phyloP scores from a whole-genome alignment of 2,888 invertebrate genomes.

The Chrysodeixis includens region DNA sequence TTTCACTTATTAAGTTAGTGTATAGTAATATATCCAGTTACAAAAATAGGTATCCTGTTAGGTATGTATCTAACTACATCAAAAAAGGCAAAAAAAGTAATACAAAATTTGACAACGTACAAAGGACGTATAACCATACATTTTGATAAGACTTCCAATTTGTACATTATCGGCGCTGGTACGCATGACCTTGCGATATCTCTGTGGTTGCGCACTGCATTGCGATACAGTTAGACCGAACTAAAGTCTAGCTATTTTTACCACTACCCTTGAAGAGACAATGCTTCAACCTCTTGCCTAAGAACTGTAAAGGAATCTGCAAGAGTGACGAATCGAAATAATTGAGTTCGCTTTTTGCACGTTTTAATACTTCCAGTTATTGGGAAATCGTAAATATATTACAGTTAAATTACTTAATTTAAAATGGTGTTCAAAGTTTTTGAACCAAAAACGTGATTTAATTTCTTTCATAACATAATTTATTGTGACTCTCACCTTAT shows the following conservation, averaged over 20 bases:
- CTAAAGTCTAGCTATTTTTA: neutral
- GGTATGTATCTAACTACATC: no score
- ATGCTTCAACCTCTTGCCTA: neutral
- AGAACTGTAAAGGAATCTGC: neutral
- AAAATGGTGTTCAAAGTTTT: no score
- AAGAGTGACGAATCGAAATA: neutral
- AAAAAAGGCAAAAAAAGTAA: no score
- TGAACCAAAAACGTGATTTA: no score
- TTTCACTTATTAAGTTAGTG: no score
- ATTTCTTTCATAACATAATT: no score
- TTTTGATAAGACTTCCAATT: constrained; percentile 24
- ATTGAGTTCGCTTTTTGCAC: neutral
- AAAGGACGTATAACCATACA: neutral
- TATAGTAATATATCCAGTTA: no score
- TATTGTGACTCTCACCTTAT: no score
- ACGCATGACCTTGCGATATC: constrained; percentile 39
- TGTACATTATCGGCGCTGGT: constrained; percentile 26
- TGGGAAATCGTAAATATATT: no score
- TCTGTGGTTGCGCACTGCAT: constrained; percentile 25
- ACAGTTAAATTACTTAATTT: no score
- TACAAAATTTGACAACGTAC: neutral
- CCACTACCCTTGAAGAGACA: neutral
- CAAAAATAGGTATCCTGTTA: no score
- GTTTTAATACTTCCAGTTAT: no score
- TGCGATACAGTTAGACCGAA: constrained; percentile 32